phyloP scores from a whole-genome alignment of 2,888 invertebrate species.

The Macrophya alboannulata region DNA sequence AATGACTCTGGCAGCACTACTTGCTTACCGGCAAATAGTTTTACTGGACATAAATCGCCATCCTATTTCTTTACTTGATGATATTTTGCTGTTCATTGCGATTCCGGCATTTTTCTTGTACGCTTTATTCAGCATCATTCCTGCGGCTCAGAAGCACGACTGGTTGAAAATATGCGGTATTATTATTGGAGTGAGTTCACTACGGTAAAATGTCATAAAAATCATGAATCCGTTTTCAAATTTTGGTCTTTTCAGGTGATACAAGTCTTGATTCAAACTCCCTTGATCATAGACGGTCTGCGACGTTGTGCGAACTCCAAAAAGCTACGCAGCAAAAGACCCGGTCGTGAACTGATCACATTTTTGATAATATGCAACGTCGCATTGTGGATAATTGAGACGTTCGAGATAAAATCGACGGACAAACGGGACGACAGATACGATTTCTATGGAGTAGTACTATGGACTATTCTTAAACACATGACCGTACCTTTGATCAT shows the following conservation, averaged over 20 bases:
- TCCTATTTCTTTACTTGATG: slow-evolving; percentile 86
- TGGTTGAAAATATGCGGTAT: slow-evolving; percentile 82
- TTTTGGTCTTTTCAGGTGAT: slow-evolving; percentile 81
- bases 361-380: slow-evolving; percentile 90
- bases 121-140: slow-evolving; percentile 86
- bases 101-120: slow-evolving; percentile 89
- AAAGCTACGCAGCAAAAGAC: slow-evolving; percentile 85
- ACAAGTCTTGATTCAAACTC: slow-evolving; percentile 88
- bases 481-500: slow-evolving; percentile 88
- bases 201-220: not conserved
- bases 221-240: not conserved
- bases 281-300: slow-evolving; percentile 88
- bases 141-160: slow-evolving; percentile 83
- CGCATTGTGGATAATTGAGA: slow-evolving; percentile 89
- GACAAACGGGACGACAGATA: slow-evolving; percentile 83
- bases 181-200: slow-evolving; percentile 82
- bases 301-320: slow-evolving; percentile 88
- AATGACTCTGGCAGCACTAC: slow-evolving; percentile 83
- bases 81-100: slow-evolving; percentile 87
- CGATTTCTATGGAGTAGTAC: slow-evolving; percentile 86
- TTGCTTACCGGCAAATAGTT: slow-evolving; percentile 85
- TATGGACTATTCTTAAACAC: slow-evolving; percentile 89
- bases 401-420: slow-evolving; percentile 85
- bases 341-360: slow-evolving; percentile 89
- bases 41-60: slow-evolving; percentile 86